Percentiles rank a stretch among this genome's conserved stretches.
Conservation (phyloP, 2,113 vertebrate genomes). For the Callipepla californica region DNA sequence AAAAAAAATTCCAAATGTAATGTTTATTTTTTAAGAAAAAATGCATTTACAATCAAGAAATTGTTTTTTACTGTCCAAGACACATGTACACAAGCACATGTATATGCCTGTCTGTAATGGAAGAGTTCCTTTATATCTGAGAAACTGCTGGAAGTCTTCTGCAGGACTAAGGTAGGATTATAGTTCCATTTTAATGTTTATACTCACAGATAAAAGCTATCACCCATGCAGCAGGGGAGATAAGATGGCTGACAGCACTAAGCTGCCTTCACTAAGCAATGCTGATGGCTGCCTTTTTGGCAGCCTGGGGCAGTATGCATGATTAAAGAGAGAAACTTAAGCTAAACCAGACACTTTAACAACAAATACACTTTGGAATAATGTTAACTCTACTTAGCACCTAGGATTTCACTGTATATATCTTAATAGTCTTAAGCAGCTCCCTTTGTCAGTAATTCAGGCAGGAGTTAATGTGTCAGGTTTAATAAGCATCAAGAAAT, state of each 20-base stretch:
- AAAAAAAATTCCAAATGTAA: background rate
- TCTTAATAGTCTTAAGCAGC: conserved; percentile 67
- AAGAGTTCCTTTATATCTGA: conserved; percentile 11
- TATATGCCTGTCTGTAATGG: background rate
- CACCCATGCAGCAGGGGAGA: conserved; percentile 50
- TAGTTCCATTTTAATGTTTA: conserved; percentile 65
- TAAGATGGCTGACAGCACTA: conserved; percentile 72
- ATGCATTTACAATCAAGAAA: background rate
- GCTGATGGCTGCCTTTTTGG: conserved; percentile 71
- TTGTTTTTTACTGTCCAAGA: background rate
- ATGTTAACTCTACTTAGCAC: conserved; percentile 65
- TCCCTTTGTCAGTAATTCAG: conserved; percentile 72
- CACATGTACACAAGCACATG: background rate
- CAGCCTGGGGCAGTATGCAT: conserved; percentile 62
- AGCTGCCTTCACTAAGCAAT: conserved; percentile 72
- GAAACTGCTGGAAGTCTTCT: conserved; percentile 50
- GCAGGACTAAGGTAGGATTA: conserved; percentile 63
- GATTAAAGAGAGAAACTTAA: conserved; percentile 74
- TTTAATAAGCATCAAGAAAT: conserved; percentile 64
- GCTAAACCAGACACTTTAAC: conserved; percentile 66
- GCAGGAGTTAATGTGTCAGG: conserved; percentile 65
- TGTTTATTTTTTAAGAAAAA: background rate
- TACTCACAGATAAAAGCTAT: conserved; percentile 68
- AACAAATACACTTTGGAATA: conserved; percentile 63
- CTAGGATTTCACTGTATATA: conserved; percentile 58